A percentile compares a stretch with the other conserved stretches of the same genome.
Evolutionary conservation across 2,113 vertebrate species (phyloP).

Genomic region (Archilochus colubris): DNA sequence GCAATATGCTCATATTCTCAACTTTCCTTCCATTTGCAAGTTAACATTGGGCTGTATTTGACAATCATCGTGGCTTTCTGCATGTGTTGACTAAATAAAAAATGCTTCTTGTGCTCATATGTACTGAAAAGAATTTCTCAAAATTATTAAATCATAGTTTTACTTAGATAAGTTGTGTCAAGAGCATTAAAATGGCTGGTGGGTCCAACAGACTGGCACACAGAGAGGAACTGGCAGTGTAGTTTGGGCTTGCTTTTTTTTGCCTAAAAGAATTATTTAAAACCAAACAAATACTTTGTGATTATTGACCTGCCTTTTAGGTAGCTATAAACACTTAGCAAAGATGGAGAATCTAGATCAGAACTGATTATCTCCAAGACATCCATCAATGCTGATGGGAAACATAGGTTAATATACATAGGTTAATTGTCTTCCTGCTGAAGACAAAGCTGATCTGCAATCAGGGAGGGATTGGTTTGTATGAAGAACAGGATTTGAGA

Average conservation of each 20-base stretch:
- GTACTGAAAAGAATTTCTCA: not conserved
- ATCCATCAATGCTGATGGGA: not conserved
- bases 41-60: conserved; percentile 37
- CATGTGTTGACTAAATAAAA: conserved; percentile 46
- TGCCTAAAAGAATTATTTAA: not conserved
- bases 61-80: conserved; percentile 32
- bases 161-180: not conserved
- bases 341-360: not conserved
- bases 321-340: not conserved
- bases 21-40: conserved; percentile 15
- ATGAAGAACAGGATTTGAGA: not conserved
- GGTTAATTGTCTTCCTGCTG: not conserved
- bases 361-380: not conserved
- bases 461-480: not conserved
- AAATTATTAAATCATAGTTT: not conserved
- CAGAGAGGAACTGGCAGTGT: not conserved
- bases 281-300: not conserved
- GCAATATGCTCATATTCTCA: not conserved
- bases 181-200: not conserved
- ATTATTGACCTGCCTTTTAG: not conserved
- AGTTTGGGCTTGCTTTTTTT: not conserved
- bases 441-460: accelerated
- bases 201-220: not conserved
- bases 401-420: not conserved
- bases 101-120: conserved; percentile 14